Base-by-base conservation (phyloP, 2,797 vertebrate species). In the Chromobotia macracanthus region DNA sequence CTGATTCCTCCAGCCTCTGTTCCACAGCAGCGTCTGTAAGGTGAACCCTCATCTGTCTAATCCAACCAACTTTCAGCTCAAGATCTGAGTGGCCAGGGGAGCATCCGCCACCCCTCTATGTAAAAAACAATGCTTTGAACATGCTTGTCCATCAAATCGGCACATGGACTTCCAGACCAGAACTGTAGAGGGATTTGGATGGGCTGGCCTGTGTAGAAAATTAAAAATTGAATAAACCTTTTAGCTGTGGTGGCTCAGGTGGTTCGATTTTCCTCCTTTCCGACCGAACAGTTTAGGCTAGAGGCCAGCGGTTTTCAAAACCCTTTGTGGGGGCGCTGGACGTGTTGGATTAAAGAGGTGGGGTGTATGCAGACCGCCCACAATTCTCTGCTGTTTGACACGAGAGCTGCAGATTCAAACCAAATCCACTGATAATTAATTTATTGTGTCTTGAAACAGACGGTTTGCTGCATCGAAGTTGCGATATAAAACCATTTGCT, bases 391-490 rank as follows among this genome's bases (percentile, higher is more conserved):
- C 73, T 84, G 80, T 86, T 87, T 72, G 83, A 88, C 85, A 87
- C 88, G 85, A 90, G 79, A 83, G 84, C 87, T 90, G 88, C 82
- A 87, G 89, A 91, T 89, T 69, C 10, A 28, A 80, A 60, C 73
- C 64, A 77, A 80, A 64, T 58, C 35, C 5, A 35, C 19, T 11
- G 21, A 65, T 60, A 51, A 18, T 19, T 19, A 46, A 71, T 73
- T 75, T 7, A 5, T 55, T 71, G 44, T 50, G 38, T 50, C 8
- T 1, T 19, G 12, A 15, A 31, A 21, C 41, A 51, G 31, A 19
- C 10, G 7, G 5, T 66, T 73, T 55, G 21, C 46, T 16, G 12
- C 21, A 65, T 13, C 28, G 11, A 15, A 66, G 70, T 28, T n/a
- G 5, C 56, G 61, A 48, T 72, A 68, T 25, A 13, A 67, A 56